A percentile compares a stretch with the other conserved stretches of the same genome.
phyloP scores from a whole-genome alignment of 2,888 invertebrate genomes.

The Morpho deidamia region DNA sequence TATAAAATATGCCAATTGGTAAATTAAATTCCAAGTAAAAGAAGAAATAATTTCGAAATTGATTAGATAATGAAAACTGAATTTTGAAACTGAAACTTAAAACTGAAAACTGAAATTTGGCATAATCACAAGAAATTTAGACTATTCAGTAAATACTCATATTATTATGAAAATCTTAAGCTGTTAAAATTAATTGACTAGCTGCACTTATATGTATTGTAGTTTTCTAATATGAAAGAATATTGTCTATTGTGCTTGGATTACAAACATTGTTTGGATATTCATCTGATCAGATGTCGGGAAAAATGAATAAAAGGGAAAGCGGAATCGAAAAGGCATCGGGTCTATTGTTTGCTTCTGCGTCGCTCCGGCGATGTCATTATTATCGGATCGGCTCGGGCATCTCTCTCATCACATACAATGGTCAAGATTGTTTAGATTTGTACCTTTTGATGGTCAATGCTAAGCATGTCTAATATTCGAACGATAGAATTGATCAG shows the following conservation, averaged over 20 bases:
- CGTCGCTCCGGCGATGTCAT: constrained; percentile 57
- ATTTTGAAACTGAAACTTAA: too few species aligned
- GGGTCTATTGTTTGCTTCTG: constrained; percentile 53
- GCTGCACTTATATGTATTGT: too few species aligned
- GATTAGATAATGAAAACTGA: too few species aligned
- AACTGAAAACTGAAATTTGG: too few species aligned
- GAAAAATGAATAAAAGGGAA: constrained; percentile 53
- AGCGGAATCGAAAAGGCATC: constrained; percentile 57
- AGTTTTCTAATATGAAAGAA: constrained; percentile 11
- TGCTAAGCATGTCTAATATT: constrained; percentile 14
- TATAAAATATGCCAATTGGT: too few species aligned
- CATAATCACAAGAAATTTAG: too few species aligned
- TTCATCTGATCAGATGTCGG: constrained; percentile 18
- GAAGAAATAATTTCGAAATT: too few species aligned
- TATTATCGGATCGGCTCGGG: constrained; percentile 37
- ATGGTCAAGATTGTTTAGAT: constrained; percentile 53
- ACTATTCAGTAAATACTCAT: too few species aligned
- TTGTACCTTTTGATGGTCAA: constrained; percentile 19
- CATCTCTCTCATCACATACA: constrained; percentile 44
- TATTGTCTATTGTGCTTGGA: constrained; percentile 20
- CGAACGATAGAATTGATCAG: constrained; percentile 14
- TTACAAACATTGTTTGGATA: constrained; percentile 11
- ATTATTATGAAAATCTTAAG: too few species aligned
- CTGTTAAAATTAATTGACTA: too few species aligned
- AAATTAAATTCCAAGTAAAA: too few species aligned